These are phyloP conservation scores for Rallus crepitans DNA, from an alignment of 2,797 vertebrate species.

Conservation along the genomic window DNA sequence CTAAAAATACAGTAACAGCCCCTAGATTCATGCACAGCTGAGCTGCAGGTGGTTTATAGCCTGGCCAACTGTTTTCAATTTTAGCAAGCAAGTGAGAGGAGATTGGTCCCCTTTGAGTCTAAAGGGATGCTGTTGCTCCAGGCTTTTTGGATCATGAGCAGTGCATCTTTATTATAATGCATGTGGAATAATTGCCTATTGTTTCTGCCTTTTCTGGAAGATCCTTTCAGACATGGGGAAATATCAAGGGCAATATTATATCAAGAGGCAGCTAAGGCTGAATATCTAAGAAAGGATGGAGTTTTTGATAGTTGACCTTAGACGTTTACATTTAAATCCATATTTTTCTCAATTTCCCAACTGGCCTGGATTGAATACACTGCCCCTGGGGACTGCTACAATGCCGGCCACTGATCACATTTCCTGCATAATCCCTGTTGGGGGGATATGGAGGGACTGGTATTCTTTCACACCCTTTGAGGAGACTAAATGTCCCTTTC, in stretches of 20 bases:
- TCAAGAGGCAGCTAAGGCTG: not conserved
- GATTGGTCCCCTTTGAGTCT: not conserved
- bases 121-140: not conserved
- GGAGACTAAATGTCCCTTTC: not conserved
- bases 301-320: not conserved
- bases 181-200: not conserved
- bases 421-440: not conserved
- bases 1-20: not conserved
- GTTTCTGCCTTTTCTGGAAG: not conserved
- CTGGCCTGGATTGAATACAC: not conserved
- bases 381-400: not conserved
- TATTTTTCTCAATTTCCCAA: not conserved
- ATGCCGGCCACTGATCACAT: not conserved
- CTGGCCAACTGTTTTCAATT: constrained; percentile 8
- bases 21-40: constrained; percentile 7
- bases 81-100: not conserved
- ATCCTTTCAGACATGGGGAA: not conserved
- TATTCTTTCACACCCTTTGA: not conserved
- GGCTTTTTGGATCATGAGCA: not conserved
- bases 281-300: not conserved
- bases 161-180: not conserved
- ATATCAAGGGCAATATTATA: not conserved
- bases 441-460: not conserved
- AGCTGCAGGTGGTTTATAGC: constrained; percentile 31
- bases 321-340: not conserved